Percentiles rank a stretch among this genome's conserved stretches.
Conservation (phyloP, 2,797 vertebrate genomes). For the Tolypeutes matacus region DNA sequence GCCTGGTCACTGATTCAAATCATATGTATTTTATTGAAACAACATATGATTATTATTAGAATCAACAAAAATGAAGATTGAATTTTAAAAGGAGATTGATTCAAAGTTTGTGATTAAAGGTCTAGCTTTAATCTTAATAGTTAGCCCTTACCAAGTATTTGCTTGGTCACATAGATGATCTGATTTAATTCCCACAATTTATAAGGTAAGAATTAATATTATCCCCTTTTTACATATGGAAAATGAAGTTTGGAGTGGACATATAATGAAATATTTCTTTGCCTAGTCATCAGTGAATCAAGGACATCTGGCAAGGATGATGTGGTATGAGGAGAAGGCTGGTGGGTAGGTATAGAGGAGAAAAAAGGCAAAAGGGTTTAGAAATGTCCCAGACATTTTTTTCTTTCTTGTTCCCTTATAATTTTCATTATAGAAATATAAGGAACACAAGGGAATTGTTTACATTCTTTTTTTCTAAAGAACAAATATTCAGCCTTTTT, state of each 20-base stretch:
- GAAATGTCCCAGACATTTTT: not conserved
- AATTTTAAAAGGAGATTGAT: conserved; percentile 56
- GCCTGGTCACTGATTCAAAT: conserved; percentile 48
- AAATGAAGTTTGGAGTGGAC: not conserved
- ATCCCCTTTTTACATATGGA: not conserved
- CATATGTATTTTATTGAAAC: conserved; percentile 34
- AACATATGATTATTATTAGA: conserved; percentile 45
- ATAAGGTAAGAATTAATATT: not conserved
- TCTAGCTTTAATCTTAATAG: conserved; percentile 64
- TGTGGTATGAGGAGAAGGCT: not conserved
- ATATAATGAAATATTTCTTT: not conserved
- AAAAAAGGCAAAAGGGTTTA: not conserved
- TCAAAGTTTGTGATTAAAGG: conserved; percentile 9
- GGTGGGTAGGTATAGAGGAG: not conserved
- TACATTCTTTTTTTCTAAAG: not conserved
- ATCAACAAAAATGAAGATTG: conserved; percentile 65
- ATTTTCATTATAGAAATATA: not conserved
- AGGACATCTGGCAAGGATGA: not conserved
- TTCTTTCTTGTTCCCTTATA: not conserved
- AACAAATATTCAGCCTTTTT: not conserved
- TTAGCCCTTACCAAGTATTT: not conserved
- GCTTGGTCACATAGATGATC: not conserved
- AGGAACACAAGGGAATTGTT: not conserved
- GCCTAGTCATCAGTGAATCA: not conserved
- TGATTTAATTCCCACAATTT: conserved; percentile 27